Evolutionary conservation across 2,888 invertebrate genomes (phyloP).

Genomic region (Sarcophaga variegata): DNA sequence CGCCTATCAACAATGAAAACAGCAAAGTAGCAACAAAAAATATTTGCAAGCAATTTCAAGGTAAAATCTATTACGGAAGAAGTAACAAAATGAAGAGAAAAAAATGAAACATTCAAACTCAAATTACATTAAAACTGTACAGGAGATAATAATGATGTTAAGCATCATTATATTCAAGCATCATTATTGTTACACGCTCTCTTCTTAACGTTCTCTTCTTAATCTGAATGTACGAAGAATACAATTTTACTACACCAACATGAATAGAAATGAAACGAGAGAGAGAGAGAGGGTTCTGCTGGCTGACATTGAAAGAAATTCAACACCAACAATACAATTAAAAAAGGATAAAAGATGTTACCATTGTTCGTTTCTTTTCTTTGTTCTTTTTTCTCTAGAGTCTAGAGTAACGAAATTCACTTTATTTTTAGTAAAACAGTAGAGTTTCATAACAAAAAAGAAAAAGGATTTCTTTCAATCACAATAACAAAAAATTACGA

Average conservation of each 20-base stretch:
- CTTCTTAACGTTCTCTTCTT: constrained; percentile 1
- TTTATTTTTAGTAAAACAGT: constrained; percentile 38
- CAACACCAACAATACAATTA: neutral
- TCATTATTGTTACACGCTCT: constrained; percentile 33
- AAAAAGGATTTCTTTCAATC: neutral
- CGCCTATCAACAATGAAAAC: neutral
- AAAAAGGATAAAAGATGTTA: neutral
- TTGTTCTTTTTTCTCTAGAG: neutral
- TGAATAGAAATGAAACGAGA: neutral
- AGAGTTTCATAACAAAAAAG: constrained; percentile 18
- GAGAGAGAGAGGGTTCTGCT: neutral
- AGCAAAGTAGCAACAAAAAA: constrained; percentile 18
- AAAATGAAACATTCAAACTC: constrained; percentile 27
- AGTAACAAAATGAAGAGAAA: neutral
- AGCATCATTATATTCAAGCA: constrained; percentile 56
- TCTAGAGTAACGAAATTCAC: constrained; percentile 24
- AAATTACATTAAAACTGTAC: constrained; percentile 56
- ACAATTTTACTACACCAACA: neutral
- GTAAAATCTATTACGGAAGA: constrained; percentile 59
- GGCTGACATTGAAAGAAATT: constrained; percentile 52
- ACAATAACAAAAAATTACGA: neutral
- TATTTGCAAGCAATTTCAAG: constrained; percentile 56
- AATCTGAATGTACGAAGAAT: neutral
- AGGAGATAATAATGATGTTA: constrained; percentile 43
- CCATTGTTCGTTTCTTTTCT: constrained; percentile 13